Evolutionary conservation across 2,797 vertebrate genomes (phyloP).

Genomic region (Sphenodon punctatus): DNA sequence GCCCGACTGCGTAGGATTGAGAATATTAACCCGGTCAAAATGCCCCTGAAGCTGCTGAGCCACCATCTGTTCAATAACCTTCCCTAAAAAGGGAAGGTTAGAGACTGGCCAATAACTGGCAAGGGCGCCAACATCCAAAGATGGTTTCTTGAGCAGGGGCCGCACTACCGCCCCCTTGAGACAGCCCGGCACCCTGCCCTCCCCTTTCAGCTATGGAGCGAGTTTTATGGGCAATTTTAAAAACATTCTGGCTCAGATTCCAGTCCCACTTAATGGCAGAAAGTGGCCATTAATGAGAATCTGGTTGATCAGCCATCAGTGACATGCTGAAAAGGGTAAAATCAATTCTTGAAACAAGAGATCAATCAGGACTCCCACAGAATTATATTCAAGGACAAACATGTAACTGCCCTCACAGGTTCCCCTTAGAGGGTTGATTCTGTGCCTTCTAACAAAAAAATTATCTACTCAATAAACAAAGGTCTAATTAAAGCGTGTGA

Average conservation of each 20-base stretch:
- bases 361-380: constrained; percentile 47
- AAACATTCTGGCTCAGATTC: constrained; percentile 51
- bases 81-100: too few relatives aligned
- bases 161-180: too few relatives aligned
- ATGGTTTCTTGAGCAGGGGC: too few relatives aligned
- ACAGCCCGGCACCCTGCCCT: too few relatives aligned
- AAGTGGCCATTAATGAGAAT: constrained; percentile 49
- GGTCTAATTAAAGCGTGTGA: constrained; percentile 15
- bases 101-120: too few relatives aligned
- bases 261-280: constrained; percentile 54
- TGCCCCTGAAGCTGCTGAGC: too few relatives aligned
- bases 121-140: too few relatives aligned
- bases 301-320: constrained; percentile 19
- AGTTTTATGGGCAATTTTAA: constrained; percentile 11
- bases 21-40: too few relatives aligned
- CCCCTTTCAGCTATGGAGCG: background rate
- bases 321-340: constrained; percentile 40
- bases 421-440: constrained; percentile 24
- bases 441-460: constrained; percentile 1
- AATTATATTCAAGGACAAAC: constrained; percentile 36
- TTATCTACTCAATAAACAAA: background rate
- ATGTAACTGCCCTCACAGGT: constrained; percentile 22
- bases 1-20: too few relatives aligned
- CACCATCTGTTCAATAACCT: too few relatives aligned
- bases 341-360: constrained; percentile 58